Evolutionary conservation across 1,140 invertebrate genomes (phyloP), one percentile per base, ranked within the genome.

Genomic region (Drosophila guanche): DNA sequence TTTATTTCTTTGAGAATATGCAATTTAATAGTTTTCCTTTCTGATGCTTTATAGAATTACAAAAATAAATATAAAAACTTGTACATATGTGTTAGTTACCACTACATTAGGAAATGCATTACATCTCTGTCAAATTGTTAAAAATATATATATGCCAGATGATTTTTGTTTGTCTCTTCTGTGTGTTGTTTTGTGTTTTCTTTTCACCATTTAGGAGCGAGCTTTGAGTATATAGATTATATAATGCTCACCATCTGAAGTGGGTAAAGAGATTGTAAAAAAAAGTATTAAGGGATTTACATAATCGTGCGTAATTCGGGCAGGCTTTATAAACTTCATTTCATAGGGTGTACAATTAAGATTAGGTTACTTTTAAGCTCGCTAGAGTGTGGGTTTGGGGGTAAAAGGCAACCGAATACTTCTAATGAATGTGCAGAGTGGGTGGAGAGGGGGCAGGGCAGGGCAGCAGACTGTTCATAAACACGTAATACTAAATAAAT

Each of bases 31-130:
- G 60, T 67, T 63, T 88, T 68, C 66, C 51, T 55, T 70, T 76
- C 62, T 69, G 65, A 75, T 67, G 65, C 47, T 40, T 55, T 88
- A 65, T 85, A 78, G 78, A 75, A 76, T 83, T 88, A 88, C 63
- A 88, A 88, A 88, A 88, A 88, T 88, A 88, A 88, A 88, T 88
- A 81, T 88, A 88, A 86, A 86, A 88, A 88, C 83, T 88, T 88
- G 83, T 88, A 86, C 83, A 88, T 70, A 67, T 81, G 77, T 77
- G 81, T 85, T 86, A 77, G 81, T 85, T 81, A 77, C 65, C 71
- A 77, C 81, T 85, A 86, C 73, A 76, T 66, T 86, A 86, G 81
- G 81, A 85, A 85, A 85, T 80, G 76, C 73, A 80, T 46, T 75
- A 75, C 70, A 66, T 79, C 46, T 47, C 63, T 72, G 60, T 60